Conservation (phyloP, 2,797 vertebrate genomes). For the Xenops minutus region DNA sequence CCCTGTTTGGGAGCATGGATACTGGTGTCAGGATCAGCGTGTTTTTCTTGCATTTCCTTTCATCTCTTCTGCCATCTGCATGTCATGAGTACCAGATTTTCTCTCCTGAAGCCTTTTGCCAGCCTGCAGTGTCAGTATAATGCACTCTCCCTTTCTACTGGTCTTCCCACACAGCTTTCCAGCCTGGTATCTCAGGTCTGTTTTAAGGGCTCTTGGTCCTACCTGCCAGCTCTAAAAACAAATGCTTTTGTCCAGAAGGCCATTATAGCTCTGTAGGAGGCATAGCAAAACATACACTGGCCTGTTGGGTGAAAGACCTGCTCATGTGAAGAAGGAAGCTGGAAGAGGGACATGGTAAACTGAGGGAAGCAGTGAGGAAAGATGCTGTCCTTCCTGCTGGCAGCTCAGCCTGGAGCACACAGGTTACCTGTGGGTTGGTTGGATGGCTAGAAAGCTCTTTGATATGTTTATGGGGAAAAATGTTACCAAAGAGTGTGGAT, state of each 20-base stretch:
- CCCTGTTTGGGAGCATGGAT: rapidly evolving
- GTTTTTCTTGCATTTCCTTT: rapidly evolving
- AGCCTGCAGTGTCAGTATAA: neutral
- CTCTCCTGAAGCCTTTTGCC: neutral
- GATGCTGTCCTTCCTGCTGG: neutral
- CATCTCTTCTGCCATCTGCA: neutral
- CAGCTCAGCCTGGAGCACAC: neutral
- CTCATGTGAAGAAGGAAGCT: rapidly evolving
- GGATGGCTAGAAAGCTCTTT: neutral
- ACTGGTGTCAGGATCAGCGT: rapidly evolving
- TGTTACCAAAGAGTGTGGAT: neutral
- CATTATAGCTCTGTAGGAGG: neutral
- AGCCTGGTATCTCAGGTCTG: neutral
- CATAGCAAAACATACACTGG: rapidly evolving
- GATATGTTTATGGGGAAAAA: neutral
- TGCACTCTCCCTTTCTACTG: neutral
- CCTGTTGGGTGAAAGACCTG: neutral
- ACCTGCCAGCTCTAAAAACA: neutral
- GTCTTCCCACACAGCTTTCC: neutral
- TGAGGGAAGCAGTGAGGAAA: neutral
- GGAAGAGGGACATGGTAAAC: neutral
- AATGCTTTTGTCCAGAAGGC: neutral
- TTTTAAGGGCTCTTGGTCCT: neutral
- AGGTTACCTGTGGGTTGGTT: neutral
- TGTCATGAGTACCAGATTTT: rapidly evolving